Evolutionary conservation across 2,888 invertebrate genomes (phyloP), one percentile per base, ranked within the genome.

Genomic region (Eristalis tenax): DNA sequence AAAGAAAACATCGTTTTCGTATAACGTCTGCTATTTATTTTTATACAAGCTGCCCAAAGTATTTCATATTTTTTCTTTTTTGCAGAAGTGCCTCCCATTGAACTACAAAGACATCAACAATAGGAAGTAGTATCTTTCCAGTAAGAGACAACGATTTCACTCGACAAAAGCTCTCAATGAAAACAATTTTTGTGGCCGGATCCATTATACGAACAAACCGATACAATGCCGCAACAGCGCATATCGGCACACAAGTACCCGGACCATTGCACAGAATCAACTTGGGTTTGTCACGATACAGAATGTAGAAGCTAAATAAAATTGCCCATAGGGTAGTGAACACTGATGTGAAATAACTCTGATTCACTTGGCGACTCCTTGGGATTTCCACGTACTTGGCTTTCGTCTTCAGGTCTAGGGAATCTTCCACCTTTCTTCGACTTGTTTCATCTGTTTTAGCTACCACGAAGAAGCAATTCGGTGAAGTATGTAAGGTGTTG

Each of bases 161-260:
- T 90, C 99, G 94, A 91, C 99, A 99, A 90, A 98, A 96, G 91
- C 99, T 99, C 93, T 99, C 99, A 69, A 99, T 94, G 93, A 98
- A 99, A 74, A 99, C 95, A 81, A 99, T 97, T 91, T 95, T 95
- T 80, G 95, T 95, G 89, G 96, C 94, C 0, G 83, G 38, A 38
- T 94, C 92, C 50, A 92, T 87, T n/a, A 97, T 90, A 89, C 95
- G 96, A 0, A 96, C 92, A 84, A 96, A 94, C 92, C 96, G 96
- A 89, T 96, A 94, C 0, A 98, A 65, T 91, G 97, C 97, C 18
- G 96, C 96, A 74, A 96, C 94, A 75, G 96, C 89, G 93, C 98
- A 98, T 76, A 99, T 94, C 4, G 99, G 99, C 83, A 99, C 95
- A 93, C 99, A 99, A 6, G 98, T 99, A 8, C 99, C 99, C 61